These are phyloP conservation scores for Embidobia sp. DNA, from an alignment of 2,888 invertebrate genomes.

Conservation along the genomic window DNA sequence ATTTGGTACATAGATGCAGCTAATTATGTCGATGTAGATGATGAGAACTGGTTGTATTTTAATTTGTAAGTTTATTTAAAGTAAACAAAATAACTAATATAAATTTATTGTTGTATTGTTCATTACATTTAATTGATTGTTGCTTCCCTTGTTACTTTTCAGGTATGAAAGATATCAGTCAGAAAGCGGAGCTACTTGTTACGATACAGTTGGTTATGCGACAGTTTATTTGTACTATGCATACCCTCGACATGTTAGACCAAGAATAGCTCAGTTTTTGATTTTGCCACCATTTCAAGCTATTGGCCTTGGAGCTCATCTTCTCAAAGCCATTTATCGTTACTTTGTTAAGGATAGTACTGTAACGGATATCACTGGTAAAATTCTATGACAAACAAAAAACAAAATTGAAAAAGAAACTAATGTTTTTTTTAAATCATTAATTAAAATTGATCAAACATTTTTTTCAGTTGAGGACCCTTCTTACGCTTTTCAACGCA, in stretches of 20 bases:
- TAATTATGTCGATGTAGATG: constrained; percentile 95
- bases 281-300: constrained; percentile 96
- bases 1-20: constrained; percentile 98
- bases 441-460: background rate
- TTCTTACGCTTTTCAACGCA: constrained; percentile 92
- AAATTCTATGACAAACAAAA: background rate
- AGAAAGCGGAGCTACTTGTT: constrained; percentile 84
- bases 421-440: too few species aligned
- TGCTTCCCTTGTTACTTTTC: too few species aligned
- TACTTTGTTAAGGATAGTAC: constrained; percentile 82
- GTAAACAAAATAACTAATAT: too few species aligned
- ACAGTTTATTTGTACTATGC: constrained; percentile 97
- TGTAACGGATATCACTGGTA: constrained; percentile 88
- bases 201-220: constrained; percentile 92
- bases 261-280: constrained; percentile 96
- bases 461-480: constrained; percentile 93
- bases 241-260: constrained; percentile 92
- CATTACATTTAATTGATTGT: too few species aligned
- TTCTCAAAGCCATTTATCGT: constrained; percentile 86
- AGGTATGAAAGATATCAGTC: constrained; percentile 88
- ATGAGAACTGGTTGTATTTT: constrained; percentile 95
- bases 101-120: too few species aligned
- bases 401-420: too few species aligned
- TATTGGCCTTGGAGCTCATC: constrained; percentile 90
- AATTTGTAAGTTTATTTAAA: constrained; percentile 88